A percentile compares a stretch with the other conserved stretches of the same genome.
Evolutionary conservation across 1,140 invertebrate species (phyloP).

Genomic region (Eubasilissa regina): DNA sequence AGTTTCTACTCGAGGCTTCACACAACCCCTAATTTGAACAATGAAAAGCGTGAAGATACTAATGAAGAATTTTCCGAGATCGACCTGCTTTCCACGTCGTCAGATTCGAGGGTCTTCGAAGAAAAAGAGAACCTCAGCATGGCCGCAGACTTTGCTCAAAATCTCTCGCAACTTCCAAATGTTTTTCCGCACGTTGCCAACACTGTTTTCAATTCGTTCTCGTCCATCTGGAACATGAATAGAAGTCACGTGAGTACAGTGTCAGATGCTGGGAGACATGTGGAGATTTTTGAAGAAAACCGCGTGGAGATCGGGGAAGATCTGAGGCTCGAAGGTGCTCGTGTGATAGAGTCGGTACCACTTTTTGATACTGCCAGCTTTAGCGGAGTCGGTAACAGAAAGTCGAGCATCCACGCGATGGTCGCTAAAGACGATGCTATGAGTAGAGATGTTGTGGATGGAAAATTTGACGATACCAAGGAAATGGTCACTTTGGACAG

Average conservation of each 20-base stretch:
- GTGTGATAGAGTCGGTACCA: constrained; percentile 30
- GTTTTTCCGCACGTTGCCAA: constrained; percentile 74
- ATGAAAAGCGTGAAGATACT: constrained; percentile 61
- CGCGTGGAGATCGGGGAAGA: constrained; percentile 18
- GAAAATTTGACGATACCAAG: neutral
- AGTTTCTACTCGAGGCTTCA: constrained; percentile 70
- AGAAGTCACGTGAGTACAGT: neutral
- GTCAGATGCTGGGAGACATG: neutral
- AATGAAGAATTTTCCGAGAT: constrained; percentile 37
- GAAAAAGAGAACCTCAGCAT: constrained; percentile 67
- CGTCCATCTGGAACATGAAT: constrained; percentile 67
- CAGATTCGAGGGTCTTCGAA: neutral
- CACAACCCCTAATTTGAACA: constrained; percentile 59
- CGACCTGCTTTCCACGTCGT: constrained; percentile 10
- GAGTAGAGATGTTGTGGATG: constrained; percentile 21
- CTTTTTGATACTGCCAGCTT: constrained; percentile 34
- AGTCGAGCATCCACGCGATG: neutral
- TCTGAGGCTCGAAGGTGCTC: neutral
- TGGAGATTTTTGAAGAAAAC: neutral
- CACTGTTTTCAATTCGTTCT: constrained; percentile 75
- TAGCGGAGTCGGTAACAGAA: neutral
- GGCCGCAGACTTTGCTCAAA: constrained; percentile 72
- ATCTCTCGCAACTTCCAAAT: constrained; percentile 72
- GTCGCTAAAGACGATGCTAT: neutral
- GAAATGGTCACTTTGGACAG: neutral